Base-by-base conservation (phyloP, 1,140 invertebrate genomes). In the Brachionus rotundiformis region DNA sequence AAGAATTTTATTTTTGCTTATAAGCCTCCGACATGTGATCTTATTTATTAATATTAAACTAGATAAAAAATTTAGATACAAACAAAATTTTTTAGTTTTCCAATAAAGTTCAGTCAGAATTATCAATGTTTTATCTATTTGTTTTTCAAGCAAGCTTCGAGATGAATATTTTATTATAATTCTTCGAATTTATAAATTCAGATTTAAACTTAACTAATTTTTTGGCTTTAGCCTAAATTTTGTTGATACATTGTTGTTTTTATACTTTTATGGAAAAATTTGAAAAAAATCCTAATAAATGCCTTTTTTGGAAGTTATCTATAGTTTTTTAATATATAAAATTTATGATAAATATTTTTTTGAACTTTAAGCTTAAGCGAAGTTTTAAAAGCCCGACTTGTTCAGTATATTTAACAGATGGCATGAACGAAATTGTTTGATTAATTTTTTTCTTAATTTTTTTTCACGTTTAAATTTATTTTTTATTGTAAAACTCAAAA, bases 281-380 rank as follows among this genome's bases (percentile, higher is more conserved):
- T 19, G 47, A 54, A 54, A 54, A 54, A 54, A 23, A 54, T 54
- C 23, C 19, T 54, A 8, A 19, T 19, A n/a, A 54, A 19, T 19
- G 47, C 47, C 47, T 54, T 54, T 54, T 54, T 54, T 54, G 47
- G 47, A 54, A 54, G 19, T 41, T 54, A 54, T 54, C 19, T 54
- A 19, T 23, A 54, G 23, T 19, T 19, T 54, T 54, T 54, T 23
- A 13, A 19, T 54, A 54, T 54, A 54, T 54, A 54, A 16, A 16
- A 54, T 54, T 25, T 54, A 54, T 54, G n/a, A 54, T 54, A 54
- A 54, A 54, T 54, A 54, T 54, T 54, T n/a, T n/a, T 54, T 54
- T 54, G 47, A 54, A 54, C 47, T 54, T 19, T 54, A 23, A 54
- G 47, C n/a, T 54, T 23, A 25, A 19, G 47, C n/a, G 47, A 54